Percentiles rank a stretch among this genome's conserved stretches.
Evolutionary conservation across 2,113 vertebrate genomes (phyloP).

Genomic region (Heterotilapia buettikoferi): DNA sequence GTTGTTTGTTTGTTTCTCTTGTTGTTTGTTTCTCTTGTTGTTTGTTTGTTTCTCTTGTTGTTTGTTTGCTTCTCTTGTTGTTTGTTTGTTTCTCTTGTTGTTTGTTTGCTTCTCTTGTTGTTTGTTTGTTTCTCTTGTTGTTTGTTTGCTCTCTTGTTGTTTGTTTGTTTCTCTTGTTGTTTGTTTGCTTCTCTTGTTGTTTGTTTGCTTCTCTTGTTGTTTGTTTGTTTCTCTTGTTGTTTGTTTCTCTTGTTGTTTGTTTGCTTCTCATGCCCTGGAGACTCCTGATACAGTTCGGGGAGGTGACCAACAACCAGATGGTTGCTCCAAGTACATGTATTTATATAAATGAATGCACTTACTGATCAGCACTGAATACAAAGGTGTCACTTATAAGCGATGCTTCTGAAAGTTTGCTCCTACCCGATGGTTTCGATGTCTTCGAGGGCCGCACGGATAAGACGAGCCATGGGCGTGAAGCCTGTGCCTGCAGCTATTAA

Average conservation of each 20-base stretch:
- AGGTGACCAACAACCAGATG: neutral
- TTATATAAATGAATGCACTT: neutral
- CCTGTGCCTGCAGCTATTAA: conserved; percentile 92
- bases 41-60: accelerated
- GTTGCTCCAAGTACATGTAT: neutral
- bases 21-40: too few relatives aligned
- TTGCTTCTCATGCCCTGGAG: neutral
- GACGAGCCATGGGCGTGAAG: conserved; percentile 91
- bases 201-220: accelerated
- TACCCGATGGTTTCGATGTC: conserved; percentile 73
- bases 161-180: too few relatives aligned
- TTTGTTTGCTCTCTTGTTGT: too few relatives aligned
- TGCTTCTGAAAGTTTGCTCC: neutral
- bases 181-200: too few relatives aligned
- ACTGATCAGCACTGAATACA: neutral
- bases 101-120: too few relatives aligned
- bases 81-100: too few relatives aligned
- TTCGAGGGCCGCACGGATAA: conserved; percentile 75
- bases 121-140: too few relatives aligned
- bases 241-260: accelerated
- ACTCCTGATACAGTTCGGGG: neutral
- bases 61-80: too few relatives aligned
- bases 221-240: accelerated
- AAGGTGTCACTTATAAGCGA: accelerated
- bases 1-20: accelerated